Evolutionary conservation across 1,140 invertebrate species (phyloP).

Genomic region (Euura lappo): DNA sequence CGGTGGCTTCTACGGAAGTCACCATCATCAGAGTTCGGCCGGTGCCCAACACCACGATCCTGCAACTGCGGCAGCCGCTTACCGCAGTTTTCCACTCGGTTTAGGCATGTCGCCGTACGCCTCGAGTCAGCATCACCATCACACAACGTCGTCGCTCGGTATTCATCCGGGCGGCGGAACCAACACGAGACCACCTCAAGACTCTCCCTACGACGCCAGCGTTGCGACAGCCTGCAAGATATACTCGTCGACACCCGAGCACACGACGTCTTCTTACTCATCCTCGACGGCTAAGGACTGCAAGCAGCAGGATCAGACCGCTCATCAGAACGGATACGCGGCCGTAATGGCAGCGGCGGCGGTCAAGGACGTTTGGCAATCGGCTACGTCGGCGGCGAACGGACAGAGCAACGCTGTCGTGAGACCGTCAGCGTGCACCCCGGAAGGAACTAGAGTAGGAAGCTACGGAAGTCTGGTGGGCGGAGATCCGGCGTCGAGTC

Average conservation of each 20-base stretch:
- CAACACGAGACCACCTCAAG: constrained; percentile 80
- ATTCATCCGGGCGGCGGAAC: constrained; percentile 67
- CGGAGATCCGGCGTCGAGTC: constrained; percentile 77
- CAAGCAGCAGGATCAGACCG: constrained; percentile 71
- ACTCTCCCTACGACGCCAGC: constrained; percentile 87
- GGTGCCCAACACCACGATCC: constrained; percentile 73
- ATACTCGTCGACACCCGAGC: constrained; percentile 73
- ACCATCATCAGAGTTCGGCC: constrained; percentile 78
- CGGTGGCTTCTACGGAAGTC: constrained; percentile 86
- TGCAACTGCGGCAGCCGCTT: constrained; percentile 69
- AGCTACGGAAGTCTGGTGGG: constrained; percentile 72
- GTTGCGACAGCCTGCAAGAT: constrained; percentile 87
- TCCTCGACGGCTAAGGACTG: constrained; percentile 64
- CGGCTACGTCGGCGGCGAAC: constrained; percentile 64
- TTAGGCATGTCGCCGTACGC: constrained; percentile 86
- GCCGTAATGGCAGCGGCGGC: constrained; percentile 67
- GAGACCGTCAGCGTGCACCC: constrained; percentile 84
- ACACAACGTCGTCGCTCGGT: constrained; percentile 64
- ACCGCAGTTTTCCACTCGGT: constrained; percentile 83
- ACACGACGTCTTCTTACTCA: constrained; percentile 64
- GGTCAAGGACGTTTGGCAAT: constrained; percentile 73
- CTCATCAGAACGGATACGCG: constrained; percentile 73
- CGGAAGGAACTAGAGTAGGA: constrained; percentile 74
- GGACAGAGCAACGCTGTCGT: constrained; percentile 73
- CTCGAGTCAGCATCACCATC: constrained; percentile 75